Base-by-base conservation (phyloP, 2,113 vertebrate species). In the Nothobranchius kuhntae region DNA sequence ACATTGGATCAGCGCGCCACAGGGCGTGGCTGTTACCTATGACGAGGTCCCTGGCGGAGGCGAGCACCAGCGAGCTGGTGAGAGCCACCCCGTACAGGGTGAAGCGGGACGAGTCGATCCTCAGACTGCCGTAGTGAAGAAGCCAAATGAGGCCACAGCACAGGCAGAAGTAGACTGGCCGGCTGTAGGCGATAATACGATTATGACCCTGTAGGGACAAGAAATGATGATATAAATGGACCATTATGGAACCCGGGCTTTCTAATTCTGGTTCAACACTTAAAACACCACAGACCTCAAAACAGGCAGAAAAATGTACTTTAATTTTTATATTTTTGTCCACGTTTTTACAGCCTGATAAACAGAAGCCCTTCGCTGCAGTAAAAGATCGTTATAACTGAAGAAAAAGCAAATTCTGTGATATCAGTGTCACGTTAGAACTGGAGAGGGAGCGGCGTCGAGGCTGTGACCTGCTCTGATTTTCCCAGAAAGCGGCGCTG, bases 151-250 rank as follows among this genome's bases (percentile, higher is more conserved):
- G 94, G 84, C 93, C 95, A 89, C 96, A 99, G 93, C 98, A 99
- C 77, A 98, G 89, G 91, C 98, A 99, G 94, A 99, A 99, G 93
- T 99, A 99, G 89, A 97, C 96, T 57, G 98, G 98, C 87, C 98
- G 94, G 92, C 98, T 99, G 93, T 99, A 99, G 48, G 97, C 98
- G 83, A 99, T 99, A 93, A 99, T 96, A 69, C 96, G 96, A 80
- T 99, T 99, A 85, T 99, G 97, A 86, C 97, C 98, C 97, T 99
- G 72, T 11, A 65, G 75, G 17, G 61, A 77, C 17, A 58, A 61
- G 61, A 36, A 15, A 67, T 1, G n/a, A 56, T 30, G 50, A 61
- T 13, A 70, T 6, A 56, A 65, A 55, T 15, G 38, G 44, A 35
- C 9, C 13, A 53, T 50, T 68, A 57, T 9, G 57, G 15, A 53